Percentiles rank a stretch among this genome's conserved stretches.
Conservation (phyloP, 2,888 invertebrate species). For the Stenurella melanura region DNA sequence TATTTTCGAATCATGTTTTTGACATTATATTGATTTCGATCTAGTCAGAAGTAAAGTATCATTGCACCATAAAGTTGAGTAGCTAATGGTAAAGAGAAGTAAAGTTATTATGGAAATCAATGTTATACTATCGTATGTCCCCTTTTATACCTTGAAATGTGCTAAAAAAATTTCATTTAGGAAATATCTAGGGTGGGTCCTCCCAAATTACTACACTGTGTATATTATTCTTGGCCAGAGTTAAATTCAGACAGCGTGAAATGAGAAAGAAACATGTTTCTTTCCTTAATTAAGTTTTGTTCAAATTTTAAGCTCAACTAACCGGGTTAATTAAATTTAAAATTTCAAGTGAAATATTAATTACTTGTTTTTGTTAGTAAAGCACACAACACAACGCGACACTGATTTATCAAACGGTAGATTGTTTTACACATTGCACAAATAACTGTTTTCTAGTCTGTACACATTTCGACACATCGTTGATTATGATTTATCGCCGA, state of each 20-base stretch:
- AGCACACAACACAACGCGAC: not conserved
- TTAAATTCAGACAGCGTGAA: constrained; percentile 37
- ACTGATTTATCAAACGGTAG: constrained; percentile 9
- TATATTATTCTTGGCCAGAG: not conserved
- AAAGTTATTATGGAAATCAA: too few species aligned
- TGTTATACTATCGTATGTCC: too few species aligned
- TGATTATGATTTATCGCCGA: constrained; percentile 20
- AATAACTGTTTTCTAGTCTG: constrained; percentile 16
- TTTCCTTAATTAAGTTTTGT: constrained; percentile 29
- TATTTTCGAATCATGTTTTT: too few species aligned
- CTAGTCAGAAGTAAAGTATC: too few species aligned
- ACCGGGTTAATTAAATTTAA: constrained; percentile 30
- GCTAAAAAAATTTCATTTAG: too few species aligned
- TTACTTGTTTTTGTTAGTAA: constrained; percentile 20
- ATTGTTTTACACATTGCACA: constrained; percentile 12
- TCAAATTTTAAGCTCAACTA: constrained; percentile 24
- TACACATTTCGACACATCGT: constrained; percentile 35
- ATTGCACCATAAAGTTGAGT: too few species aligned
- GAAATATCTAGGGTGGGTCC: too few species aligned
- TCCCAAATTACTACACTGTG: too few species aligned
- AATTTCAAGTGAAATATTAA: constrained; percentile 15
- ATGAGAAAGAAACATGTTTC: constrained; percentile 24
- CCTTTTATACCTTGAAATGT: too few species aligned
- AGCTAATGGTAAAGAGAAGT: too few species aligned
- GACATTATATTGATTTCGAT: too few species aligned